phyloP scores from a whole-genome alignment of 2,888 invertebrate species.

The Coenonympha arcania region DNA sequence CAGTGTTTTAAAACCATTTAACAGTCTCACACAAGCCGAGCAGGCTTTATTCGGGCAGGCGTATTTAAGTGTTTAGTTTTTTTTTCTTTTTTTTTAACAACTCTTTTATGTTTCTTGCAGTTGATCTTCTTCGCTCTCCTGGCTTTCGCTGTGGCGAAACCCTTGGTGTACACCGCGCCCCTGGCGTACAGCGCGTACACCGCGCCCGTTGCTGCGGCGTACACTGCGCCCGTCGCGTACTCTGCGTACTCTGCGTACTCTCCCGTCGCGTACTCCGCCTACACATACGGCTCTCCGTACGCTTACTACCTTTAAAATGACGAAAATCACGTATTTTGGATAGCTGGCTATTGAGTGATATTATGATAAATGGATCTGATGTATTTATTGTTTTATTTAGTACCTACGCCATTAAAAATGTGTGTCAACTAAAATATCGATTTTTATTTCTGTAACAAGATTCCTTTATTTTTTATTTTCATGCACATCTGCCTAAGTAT shows the following conservation, averaged over 20 bases:
- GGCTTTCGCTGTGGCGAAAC: constrained; percentile 54
- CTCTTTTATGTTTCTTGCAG: constrained; percentile 44
- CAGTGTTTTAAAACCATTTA: no score
- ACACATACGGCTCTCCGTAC: constrained; percentile 40
- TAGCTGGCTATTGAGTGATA: neutral
- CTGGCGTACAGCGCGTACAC: constrained; percentile 36
- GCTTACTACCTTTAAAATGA: constrained; percentile 35
- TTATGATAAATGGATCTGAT: constrained; percentile 6
- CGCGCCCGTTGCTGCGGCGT: constrained; percentile 39
- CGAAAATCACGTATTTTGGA: neutral
- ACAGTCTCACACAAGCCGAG: no score
- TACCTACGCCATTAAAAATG: neutral
- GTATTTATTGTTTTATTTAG: constrained; percentile 19
- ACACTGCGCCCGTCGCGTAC: constrained; percentile 42
- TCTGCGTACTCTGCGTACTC: constrained; percentile 49
- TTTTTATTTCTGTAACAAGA: neutral
- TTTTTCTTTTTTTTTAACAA: neutral
- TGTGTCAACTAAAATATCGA: neutral
- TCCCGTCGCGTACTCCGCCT: constrained; percentile 40
- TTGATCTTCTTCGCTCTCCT: constrained; percentile 71
- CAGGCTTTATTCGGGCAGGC: no score
- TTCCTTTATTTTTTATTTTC: neutral
- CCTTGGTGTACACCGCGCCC: constrained; percentile 42
- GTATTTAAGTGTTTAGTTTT: no score
- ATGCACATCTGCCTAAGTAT: no score